A percentile compares a stretch with the other conserved stretches of the same genome.
These are phyloP conservation scores for Phalacrocorax carbo DNA, from an alignment of 2,113 vertebrate genomes.

Conservation along the genomic window DNA sequence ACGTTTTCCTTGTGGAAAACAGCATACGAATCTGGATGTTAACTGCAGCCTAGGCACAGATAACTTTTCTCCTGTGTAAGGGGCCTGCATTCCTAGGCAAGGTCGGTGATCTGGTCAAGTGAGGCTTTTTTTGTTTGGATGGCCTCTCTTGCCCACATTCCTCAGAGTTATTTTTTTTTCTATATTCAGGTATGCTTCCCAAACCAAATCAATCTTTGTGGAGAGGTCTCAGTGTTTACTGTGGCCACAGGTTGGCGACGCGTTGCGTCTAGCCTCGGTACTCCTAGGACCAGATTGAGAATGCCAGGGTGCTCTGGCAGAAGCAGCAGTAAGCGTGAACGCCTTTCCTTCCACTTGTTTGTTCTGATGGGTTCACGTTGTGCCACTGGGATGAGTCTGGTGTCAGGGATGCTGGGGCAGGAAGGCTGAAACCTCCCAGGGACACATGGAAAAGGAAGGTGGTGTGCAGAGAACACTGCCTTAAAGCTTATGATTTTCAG, in stretches of 20 bases:
- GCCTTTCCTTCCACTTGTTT: neutral
- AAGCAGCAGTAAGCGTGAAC: neutral
- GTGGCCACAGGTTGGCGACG: fast-evolving
- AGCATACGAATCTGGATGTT: neutral
- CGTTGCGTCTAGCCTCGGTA: neutral
- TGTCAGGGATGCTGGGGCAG: neutral
- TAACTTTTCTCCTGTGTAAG: neutral
- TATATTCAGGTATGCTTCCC: neutral
- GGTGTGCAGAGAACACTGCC: neutral
- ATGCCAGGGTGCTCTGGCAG: neutral
- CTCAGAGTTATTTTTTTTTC: neutral
- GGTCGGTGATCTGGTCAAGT: neutral
- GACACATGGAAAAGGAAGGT: neutral
- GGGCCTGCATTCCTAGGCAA: neutral
- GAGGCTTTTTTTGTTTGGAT: neutral
- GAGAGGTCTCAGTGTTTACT: neutral
- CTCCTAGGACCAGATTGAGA: neutral
- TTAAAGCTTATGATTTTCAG: neutral
- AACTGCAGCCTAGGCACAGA: neutral
- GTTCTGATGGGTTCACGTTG: neutral
- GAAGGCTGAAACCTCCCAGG: neutral
- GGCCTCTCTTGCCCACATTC: neutral
- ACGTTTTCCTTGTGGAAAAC: neutral
- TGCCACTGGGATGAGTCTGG: neutral
- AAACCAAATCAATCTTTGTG: neutral